Base-by-base conservation (phyloP, 2,888 invertebrate genomes). In the Drosophila hamatofila region DNA sequence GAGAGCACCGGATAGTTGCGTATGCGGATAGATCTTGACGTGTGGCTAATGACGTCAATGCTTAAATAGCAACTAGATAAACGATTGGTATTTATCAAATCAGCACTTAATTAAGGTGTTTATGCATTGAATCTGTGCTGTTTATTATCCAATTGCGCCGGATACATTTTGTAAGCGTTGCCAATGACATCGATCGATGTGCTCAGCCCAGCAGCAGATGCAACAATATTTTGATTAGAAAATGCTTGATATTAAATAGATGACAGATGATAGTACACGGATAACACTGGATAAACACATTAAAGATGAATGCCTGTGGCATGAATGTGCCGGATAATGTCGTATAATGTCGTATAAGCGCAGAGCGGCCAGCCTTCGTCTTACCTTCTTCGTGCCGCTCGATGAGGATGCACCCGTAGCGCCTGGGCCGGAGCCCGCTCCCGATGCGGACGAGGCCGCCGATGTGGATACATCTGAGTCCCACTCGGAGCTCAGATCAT, bases 401-500 rank as follows among this genome's bases (percentile, higher is more conserved):
- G 74, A 16, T 41, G 78, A 11, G 23, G 83, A 23, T 3, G 51
- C 39, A n/a, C 51, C 52, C 1, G 49, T 2, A 12, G 66, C 41
- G 12, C 81, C 65, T 18, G 74, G 41, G 14, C 78, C 64, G 16
- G 77, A 37, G 21, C 56, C 72, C 7, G 57, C 9, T 6, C 59
- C 65, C 2, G 72, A 12, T 4, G 71, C 11, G 11, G 75, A 63
- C 1, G 70, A 68, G 18, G 67, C 77, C 6, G 77, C 83, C 62
- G 89, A 84, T 18, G 89, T 87, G 71, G 84, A 84, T 9, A 95
- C 96, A 92, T 97, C 97, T 2, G 97, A 97, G 91, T 97, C 97
- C 97, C 97, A 97, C 91, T 97, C 97, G 16, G 97, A 97, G 92
- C 97, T 97, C 72, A 97, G 94, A 92, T 97, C 97, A 92, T 98